Evolutionary conservation across 2,797 vertebrate species (phyloP).

Genomic region (Melopsittacus undulatus): DNA sequence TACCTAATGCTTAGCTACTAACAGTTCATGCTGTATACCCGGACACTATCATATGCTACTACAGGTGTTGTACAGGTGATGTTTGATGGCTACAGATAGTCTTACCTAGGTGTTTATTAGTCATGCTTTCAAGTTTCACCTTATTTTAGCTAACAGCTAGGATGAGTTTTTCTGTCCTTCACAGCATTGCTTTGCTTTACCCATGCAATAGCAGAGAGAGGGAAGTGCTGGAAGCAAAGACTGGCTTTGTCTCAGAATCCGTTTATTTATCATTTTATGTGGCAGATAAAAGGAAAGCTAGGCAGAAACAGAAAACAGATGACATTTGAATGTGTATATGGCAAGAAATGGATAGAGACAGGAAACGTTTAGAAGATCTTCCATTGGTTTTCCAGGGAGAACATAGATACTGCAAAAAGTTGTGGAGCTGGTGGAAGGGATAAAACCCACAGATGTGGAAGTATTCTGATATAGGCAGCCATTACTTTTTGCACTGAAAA

Average conservation of each 20-base stretch:
- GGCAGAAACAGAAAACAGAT: neutral
- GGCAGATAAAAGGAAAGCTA: neutral
- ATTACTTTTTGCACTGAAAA: neutral
- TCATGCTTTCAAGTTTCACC: neutral
- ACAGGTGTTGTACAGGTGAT: neutral
- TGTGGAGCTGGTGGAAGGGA: neutral
- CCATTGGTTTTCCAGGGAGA: neutral
- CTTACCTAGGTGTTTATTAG: neutral
- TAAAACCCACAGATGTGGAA: neutral
- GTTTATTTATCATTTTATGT: neutral
- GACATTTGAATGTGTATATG: neutral
- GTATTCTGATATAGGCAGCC: neutral
- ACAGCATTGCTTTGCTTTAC: neutral
- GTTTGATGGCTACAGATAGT: neutral
- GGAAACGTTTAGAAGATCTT: neutral
- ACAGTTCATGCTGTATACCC: neutral
- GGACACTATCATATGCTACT: neutral
- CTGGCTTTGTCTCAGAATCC: neutral
- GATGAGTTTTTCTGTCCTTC: neutral
- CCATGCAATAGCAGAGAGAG: neutral
- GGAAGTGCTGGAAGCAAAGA: neutral
- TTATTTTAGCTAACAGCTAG: neutral
- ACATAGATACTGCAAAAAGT: neutral
- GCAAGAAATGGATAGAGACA: neutral
- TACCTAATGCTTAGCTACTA: neutral